A percentile compares a stretch with the other conserved stretches of the same genome.
These are phyloP conservation scores for Drosophila kanekoi DNA, from an alignment of 2,888 invertebrate genomes.

Conservation along the genomic window DNA sequence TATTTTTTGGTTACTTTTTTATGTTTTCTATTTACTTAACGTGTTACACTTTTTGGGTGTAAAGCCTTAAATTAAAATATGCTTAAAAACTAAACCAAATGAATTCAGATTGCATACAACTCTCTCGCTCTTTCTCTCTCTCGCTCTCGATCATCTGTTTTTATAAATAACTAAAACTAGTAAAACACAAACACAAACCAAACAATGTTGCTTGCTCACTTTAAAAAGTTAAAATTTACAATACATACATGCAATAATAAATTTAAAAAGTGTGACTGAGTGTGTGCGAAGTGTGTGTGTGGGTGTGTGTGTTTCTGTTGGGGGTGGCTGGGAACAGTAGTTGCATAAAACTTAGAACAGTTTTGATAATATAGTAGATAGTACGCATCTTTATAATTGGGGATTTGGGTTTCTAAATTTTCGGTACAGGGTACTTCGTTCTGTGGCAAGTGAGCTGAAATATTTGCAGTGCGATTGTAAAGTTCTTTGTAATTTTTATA, in stretches of 20 bases:
- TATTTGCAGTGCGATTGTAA: slow-evolving; percentile 57
- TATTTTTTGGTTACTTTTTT: slow-evolving; percentile 59
- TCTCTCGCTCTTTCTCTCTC: slow-evolving; percentile 36
- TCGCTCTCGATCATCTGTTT: slow-evolving; percentile 26
- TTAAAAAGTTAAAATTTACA: slow-evolving; percentile 51
- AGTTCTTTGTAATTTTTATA: slow-evolving; percentile 51
- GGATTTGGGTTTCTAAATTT: slow-evolving; percentile 18
- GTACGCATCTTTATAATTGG: slow-evolving; percentile 30
- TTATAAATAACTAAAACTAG: slow-evolving; percentile 78
- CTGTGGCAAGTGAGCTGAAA: slow-evolving; percentile 77
- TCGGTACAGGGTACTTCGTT: slow-evolving; percentile 23
- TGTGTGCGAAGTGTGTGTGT: slow-evolving; percentile 28
- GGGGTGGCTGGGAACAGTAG: slow-evolving; percentile 41
- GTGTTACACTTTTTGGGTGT: slow-evolving; percentile 59
- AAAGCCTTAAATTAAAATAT: slow-evolving; percentile 55
- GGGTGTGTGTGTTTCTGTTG: slow-evolving; percentile 27
- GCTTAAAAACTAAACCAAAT: slow-evolving; percentile 67
- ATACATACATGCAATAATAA: slow-evolving; percentile 42
- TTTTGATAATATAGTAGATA: slow-evolving; percentile 60
- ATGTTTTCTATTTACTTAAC: slow-evolving; percentile 60
- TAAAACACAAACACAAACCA: slow-evolving; percentile 77
- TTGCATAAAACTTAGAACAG: slow-evolving; percentile 76
- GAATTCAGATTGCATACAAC: slow-evolving; percentile 60
- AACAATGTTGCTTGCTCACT: slow-evolving; percentile 53
- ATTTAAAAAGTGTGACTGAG: slow-evolving; percentile 40